Evolutionary conservation across 1,140 invertebrate species (phyloP), one percentile per base, ranked within the genome.

Genomic region (Onthophagus taurus): DNA sequence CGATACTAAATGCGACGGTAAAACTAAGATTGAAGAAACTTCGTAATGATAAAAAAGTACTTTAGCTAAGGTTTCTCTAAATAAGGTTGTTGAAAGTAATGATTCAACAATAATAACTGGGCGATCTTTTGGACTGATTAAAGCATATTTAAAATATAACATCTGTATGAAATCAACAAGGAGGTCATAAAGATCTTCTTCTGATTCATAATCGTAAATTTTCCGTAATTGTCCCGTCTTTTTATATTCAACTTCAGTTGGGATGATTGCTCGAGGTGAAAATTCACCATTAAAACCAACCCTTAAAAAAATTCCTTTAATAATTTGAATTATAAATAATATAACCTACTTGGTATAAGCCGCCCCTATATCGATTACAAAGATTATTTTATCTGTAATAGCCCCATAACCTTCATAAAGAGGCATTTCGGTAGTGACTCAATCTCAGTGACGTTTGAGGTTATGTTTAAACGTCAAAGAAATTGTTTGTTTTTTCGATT

Each of bases 121-220:
- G 11, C 89, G 71, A 55, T 97, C 92, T 66, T 96, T 96, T 0
- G 93, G 90, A 64, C 85, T 97, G 17, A 94, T 80, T 17, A 94
- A 67, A 5, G 91, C 71, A 64, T 92, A 79, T 55, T 81, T 87
- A 58, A 91, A 93, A 68, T 91, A 96, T 34, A 97, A 67, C 23
- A 69, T 68, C 63, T 94, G 86, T 21, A 97, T 66, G 70, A 95
- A 94, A 49, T 92, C 83, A 13, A 93, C 85, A 2, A 96, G 69
- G 34, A 88, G 75, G 53, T 88, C 80, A 66, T 88, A 88, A 1
- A 96, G 69, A 57, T 94, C 84, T 17, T 85, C 71, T n/a, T 72
- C 64, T 51, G 77, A 68, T 31, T 70, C 69, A 58, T 83, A 89
- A 44, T 84, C 74, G 57, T 78, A 77, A n/a, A 95, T 68, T 46